Evolutionary conservation across 2,888 invertebrate species (phyloP), one percentile per base, ranked within the genome.

Genomic region (Orthosia gothica): DNA sequence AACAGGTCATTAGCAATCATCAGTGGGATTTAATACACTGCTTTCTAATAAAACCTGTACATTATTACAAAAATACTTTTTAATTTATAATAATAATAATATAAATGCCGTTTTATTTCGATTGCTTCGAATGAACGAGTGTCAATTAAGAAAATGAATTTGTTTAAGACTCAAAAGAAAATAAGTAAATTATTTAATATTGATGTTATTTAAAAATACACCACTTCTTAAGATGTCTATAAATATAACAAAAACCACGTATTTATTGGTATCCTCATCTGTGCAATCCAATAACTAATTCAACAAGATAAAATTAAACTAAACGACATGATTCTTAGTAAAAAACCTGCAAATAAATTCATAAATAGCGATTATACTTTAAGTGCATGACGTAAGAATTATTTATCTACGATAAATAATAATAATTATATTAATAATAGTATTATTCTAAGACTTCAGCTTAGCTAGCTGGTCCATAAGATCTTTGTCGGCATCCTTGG

Each of bases 381-480:
- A 57, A 50, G 77, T 71, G 59, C 50, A 26, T 59, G 45, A 47
- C 47, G 13, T 71, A 55, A 45, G 52, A 32, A n/a, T 62, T 55
- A 78, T 65, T 59, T 52, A 78, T 67, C 26, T 64, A 58, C 40
- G 32, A 57, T 32, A 49, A 52, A 54, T 57, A 69, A 61, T 20
- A 20, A 66, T 18, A 7, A 32, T 55, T 40, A 9, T 40, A 40
- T 40, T 40, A 0, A 40, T 40, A 40, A 1, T 40, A 40, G 52
- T 59, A 61, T 32, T 67, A 63, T 73, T 69, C 76, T 92, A 92
- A 47, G 97, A 97, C 76, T 97, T 95, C 13, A 98, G 94, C 87
- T 97, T 97, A 12, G 97, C 97, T n/a, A 98, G 93, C 89, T 98
- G 98, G 16, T 97, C 97, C 94, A 98, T 97, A 73, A 98, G 97